Percentiles rank a stretch among this genome's conserved stretches.
Evolutionary conservation across 1,140 invertebrate species (phyloP).

Genomic region (Hetaerina americana): DNA sequence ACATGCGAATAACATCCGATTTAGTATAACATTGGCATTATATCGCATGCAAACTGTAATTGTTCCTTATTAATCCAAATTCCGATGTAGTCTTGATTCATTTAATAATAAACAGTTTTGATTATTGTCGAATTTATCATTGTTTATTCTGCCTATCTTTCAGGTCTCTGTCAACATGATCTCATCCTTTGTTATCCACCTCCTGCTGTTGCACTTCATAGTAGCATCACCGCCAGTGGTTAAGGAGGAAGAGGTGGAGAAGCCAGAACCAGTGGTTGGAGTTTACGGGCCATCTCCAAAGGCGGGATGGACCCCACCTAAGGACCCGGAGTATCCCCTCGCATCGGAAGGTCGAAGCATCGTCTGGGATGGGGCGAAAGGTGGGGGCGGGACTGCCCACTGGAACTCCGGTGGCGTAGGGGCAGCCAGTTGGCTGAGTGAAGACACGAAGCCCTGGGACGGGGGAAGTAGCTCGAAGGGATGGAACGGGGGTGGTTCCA

Average conservation of each 20-base stretch:
- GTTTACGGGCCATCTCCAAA: background rate
- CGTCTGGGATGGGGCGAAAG: background rate
- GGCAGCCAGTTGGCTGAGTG: background rate
- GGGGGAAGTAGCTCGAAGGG: background rate
- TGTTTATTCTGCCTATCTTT: too few relatives aligned
- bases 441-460: background rate
- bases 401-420: background rate
- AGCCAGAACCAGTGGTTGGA: background rate
- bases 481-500: background rate
- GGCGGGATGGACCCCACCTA: background rate
- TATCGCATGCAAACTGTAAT: too few relatives aligned
- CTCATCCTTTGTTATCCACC: background rate
- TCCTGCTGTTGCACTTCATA: background rate
- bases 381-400: background rate
- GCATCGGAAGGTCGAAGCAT: background rate
- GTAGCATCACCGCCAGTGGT: background rate
- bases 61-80: too few relatives aligned
- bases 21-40: too few relatives aligned
- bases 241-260: background rate
- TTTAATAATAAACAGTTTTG: too few relatives aligned
- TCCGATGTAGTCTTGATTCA: too few relatives aligned
- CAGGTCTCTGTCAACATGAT: too few relatives aligned
- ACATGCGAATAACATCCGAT: too few relatives aligned
- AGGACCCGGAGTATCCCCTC: background rate
- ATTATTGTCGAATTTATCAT: too few relatives aligned